Evolutionary conservation across 2,797 vertebrate genomes (phyloP), one percentile per base, ranked within the genome.

Genomic region (Cichlasoma orientale): DNA sequence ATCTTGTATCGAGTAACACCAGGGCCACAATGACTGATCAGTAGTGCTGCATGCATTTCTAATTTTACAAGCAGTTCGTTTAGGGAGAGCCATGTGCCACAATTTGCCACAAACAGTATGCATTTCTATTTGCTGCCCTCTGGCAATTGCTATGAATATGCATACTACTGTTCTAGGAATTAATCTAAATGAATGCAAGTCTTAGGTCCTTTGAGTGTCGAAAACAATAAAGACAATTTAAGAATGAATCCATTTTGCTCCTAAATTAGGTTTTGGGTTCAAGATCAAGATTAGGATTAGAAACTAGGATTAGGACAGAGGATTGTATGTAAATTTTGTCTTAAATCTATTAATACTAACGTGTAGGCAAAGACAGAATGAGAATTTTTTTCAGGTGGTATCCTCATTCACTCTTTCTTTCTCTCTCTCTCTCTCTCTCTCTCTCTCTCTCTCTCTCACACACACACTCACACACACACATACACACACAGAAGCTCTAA

Each of bases 401-500:
- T 13, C 9, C 29, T 61, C 55, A 69, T 56, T 44, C 21, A n/a
- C 57, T 66, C 47, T 54, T 4, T 74, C 4, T 57, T 21, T 77
- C 53, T 61, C 7, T 33, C 33, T 50, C 23, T 44, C 27, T 25
- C 25, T 16, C 27, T 9, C 16, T 7, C 57, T 16, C 77, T 13
- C 59, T 16, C 44, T 25, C 57, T 25, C 31, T 29, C 29, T 29
- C 29, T 29, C 29, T 29, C 29, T 27, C 29, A 31, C 5, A 31
- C 29, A 31, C 29, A 31, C 29, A 31, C 29, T 8, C 68, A 52
- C 59, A 27, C 56, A 25, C 57, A 47, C 72, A 31, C 83, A 36
- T 80, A 81, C 78, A 71, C 75, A 76, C 53, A 63, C 74, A 88
- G 57, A 83, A 63, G 36, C 72, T 69, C 79, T 94, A 95, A 95